Percentiles rank a stretch among this genome's conserved stretches.
These are phyloP conservation scores for Mus musculus DNA, from an alignment of 2,113 vertebrate species.

Conservation along the genomic window GRCm39 chr7:43580501-43581000, in stretches of 20 bases:
- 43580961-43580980: conserved; percentile 16
- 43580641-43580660: neutral
- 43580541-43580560: neutral
- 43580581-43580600: neutral
- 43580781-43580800: neutral
- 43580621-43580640: no score
- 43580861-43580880: neutral
- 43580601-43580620: neutral
- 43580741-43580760: neutral
- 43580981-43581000: conserved; percentile 71
- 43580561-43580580: neutral
- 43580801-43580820: neutral
- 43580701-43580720: no score
- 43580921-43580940: conserved; percentile 70
- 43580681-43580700: neutral
- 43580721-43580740: neutral
- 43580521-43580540: neutral
- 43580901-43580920: conserved; percentile 53
- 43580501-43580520: neutral
- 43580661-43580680: neutral
- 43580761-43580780: neutral
- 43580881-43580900: neutral
- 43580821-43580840: neutral
- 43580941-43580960: conserved; percentile 58
- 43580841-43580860: neutral